Evolutionary conservation across 2,888 invertebrate genomes (phyloP).

Genomic region (Himalopsyche anomala): DNA sequence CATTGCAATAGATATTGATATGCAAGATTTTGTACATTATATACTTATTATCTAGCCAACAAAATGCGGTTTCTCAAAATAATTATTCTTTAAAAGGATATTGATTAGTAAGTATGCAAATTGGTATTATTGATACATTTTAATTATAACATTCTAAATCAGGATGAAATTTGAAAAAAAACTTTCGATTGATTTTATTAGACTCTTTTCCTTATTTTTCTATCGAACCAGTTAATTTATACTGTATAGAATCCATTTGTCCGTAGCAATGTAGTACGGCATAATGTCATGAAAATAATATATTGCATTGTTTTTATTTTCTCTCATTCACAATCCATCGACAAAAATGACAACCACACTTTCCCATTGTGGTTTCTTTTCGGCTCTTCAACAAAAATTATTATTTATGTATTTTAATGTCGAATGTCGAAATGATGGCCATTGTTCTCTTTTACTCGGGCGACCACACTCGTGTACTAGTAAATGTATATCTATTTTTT

Average conservation of each 20-base stretch:
- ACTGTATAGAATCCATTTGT: background rate
- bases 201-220: no score
- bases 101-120: no score
- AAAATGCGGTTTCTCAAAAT: no score
- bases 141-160: no score
- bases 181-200: no score
- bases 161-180: no score
- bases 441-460: constrained; percentile 49
- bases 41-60: no score
- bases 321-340: background rate
- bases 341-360: constrained; percentile 42
- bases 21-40: no score
- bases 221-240: no score
- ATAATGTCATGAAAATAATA: background rate
- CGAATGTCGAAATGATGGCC: constrained; percentile 57
- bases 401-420: constrained; percentile 46
- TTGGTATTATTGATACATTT: no score
- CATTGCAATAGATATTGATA: no score
- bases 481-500: background rate
- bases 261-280: background rate
- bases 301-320: background rate
- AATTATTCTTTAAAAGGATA: no score
- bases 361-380: constrained; percentile 42
- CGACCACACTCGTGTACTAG: background rate
- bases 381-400: constrained; percentile 49